Conservation (phyloP, 1,140 invertebrate genomes). For the Lepidotrigona ventralis region DNA sequence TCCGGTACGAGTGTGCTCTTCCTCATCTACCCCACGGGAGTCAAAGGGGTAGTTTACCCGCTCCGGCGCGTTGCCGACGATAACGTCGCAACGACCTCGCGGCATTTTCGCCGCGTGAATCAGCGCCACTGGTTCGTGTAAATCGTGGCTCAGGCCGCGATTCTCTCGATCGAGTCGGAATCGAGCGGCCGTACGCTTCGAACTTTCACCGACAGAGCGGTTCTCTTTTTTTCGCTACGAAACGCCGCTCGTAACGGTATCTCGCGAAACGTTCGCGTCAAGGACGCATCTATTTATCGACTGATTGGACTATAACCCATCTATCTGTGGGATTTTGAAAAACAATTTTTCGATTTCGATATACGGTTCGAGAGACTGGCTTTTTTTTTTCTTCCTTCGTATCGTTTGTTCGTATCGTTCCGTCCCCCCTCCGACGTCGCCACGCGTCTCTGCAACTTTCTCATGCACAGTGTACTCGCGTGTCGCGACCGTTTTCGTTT, state of each 20-base stretch:
- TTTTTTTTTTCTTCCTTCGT: background rate
- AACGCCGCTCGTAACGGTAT: background rate
- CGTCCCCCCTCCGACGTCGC: too few species aligned
- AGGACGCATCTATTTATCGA: constrained; percentile 34
- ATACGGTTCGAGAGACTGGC: background rate
- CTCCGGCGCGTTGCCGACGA: constrained; percentile 5
- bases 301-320: constrained; percentile 1
- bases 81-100: background rate
- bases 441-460: background rate
- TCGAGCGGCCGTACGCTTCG: background rate
- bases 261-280: background rate
- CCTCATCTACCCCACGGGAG: constrained; percentile 35
- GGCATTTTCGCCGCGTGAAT: background rate
- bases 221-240: background rate
- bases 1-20: constrained; percentile 42
- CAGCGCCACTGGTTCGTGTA: too few species aligned
- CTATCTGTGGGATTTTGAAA: background rate
- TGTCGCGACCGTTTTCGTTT: background rate
- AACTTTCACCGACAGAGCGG: constrained; percentile 13
- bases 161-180: background rate
- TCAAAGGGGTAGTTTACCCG: constrained; percentile 19
- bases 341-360: constrained; percentile 10
- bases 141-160: too few species aligned
- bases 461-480: background rate
- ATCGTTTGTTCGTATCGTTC: background rate